Conservation (phyloP, 2,888 invertebrate genomes). For the Latrodectus hesperus region DNA sequence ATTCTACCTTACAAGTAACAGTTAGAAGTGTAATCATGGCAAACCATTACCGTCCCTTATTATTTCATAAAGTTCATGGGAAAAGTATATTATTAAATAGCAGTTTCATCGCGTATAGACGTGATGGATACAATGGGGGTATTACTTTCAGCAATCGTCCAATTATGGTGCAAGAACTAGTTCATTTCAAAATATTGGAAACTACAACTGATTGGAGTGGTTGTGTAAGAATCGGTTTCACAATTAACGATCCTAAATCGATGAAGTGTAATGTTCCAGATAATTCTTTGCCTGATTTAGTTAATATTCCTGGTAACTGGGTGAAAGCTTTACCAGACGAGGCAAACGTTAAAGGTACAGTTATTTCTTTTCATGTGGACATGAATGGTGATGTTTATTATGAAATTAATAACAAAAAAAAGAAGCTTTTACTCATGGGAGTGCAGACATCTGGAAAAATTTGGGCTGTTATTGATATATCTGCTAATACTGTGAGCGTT, state of each 20-base stretch:
- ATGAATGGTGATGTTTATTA: neutral
- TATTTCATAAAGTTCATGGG: neutral
- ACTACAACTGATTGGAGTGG: neutral
- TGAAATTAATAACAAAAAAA: neutral
- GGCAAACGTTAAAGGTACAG: neutral
- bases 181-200: neutral
- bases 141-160: neutral
- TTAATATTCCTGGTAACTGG: neutral
- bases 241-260: neutral
- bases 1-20: too few species aligned
- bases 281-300: neutral
- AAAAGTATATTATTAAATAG: neutral
- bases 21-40: too few species aligned
- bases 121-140: neutral
- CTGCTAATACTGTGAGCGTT: neutral
- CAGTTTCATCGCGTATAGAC: neutral
- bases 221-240: neutral
- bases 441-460: neutral
- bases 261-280: neutral
- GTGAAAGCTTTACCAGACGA: neutral
- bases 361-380: neutral
- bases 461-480: neutral
- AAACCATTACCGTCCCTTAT: neutral
- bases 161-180: neutral
- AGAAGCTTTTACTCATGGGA: neutral